Conservation (phyloP, 2,797 vertebrate species). For the Oreortyx pictus region DNA sequence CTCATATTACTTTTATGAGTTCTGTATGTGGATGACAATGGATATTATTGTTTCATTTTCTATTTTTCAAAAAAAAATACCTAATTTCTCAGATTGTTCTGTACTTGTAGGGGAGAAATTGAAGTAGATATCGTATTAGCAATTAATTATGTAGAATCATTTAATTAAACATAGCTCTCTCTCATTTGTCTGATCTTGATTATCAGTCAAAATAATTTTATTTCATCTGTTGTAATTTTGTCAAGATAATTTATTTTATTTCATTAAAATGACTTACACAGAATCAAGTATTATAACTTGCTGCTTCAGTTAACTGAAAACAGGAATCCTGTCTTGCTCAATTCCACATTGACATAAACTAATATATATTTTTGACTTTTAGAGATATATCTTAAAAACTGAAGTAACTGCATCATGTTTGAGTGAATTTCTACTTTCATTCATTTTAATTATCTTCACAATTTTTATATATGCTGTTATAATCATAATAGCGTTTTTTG, state of each 20-base stretch:
- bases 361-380: background rate
- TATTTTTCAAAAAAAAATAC: background rate
- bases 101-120: background rate
- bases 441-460: background rate
- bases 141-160: background rate
- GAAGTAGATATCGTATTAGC: background rate
- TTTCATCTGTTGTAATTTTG: background rate
- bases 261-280: background rate
- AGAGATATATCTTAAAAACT: background rate
- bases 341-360: background rate
- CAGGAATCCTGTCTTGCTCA: background rate
- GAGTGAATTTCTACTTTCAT: background rate
- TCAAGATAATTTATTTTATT: background rate
- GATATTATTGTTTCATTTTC: background rate
- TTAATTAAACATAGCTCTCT: background rate
- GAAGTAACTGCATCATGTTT: background rate
- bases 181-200: background rate
- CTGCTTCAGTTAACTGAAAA: background rate
- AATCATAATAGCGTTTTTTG: background rate
- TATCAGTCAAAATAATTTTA: background rate
- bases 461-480: background rate
- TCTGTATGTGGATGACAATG: background rate
- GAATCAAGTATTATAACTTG: background rate
- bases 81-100: background rate
- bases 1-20: background rate